Base-by-base conservation (phyloP, 2,797 vertebrate species). In the Sebastes goodei region DNA sequence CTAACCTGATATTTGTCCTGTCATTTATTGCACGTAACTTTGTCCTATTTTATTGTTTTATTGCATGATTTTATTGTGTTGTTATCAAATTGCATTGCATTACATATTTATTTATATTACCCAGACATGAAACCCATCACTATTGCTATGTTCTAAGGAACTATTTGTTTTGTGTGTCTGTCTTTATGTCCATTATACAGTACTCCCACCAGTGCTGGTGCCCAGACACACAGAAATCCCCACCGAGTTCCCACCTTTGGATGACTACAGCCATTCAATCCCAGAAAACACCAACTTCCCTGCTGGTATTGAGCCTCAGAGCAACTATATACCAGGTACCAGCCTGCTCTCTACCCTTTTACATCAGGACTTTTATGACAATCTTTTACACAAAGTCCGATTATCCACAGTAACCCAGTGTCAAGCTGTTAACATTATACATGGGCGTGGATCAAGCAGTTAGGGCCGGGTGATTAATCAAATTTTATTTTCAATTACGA, bases 251-350 rank as follows among this genome's bases (percentile, higher is more conserved):
- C 99, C 99, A 0, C 97, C 97, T 0, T 93, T 99, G 88, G 98
- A 99, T 0, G 99, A 99, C 93, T 99, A 99, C 90, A 99, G 97
- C 93, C 97, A 99, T 94, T 99, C 99, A 92, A 99, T 99, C 92
- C 98, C 99, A 1, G 98, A 99, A 95, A 99, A 99, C 95, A 99
- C 98, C 78, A 99, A 99, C 95, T 99, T 99, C 94, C 98, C 98
- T 3, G 97, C 98, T 52, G 98, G 98, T 92, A 98, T 99, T 2
- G 98, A 99, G 94, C 98, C 98, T 57, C 98, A 98, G 93, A 98
- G 97, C 95, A 99, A 99, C 97, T 99, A 98, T 94, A 99, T 99
- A 96, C 98, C 98, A 97, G 99, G 99, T 99, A 96, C 53, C 30
- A 65, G 15, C 46, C 29, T 8, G n/a, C 32, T 32, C 25, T 56